Conservation (phyloP, 1,140 invertebrate species). For the Leucophenga varia region DNA sequence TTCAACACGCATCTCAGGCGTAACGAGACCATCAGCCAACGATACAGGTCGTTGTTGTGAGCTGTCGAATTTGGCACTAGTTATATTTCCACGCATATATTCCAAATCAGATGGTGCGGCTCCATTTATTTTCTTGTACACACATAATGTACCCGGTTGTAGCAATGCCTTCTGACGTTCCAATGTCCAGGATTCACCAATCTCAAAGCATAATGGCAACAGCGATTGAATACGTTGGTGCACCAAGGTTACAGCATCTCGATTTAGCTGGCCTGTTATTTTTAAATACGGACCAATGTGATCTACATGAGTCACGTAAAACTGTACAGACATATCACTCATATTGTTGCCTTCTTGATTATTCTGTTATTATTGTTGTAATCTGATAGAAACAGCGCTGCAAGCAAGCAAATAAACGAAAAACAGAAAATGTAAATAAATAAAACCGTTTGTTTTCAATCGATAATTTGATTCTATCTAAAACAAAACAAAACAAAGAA, state of each 20-base stretch:
- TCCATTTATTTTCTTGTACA: conserved; percentile 34
- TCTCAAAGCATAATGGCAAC: conserved; percentile 38
- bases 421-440: too few relatives aligned
- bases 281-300: conserved; percentile 65
- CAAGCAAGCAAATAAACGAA: too few relatives aligned
- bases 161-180: conserved; percentile 41
- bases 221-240: conserved; percentile 39
- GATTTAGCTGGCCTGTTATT: conserved; percentile 65
- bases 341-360: too few relatives aligned
- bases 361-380: too few relatives aligned
- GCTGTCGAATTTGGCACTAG: conserved; percentile 24
- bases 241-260: conserved; percentile 33
- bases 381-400: too few relatives aligned
- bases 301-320: conserved; percentile 66
- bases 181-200: conserved; percentile 37
- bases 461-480: too few relatives aligned
- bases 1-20: conserved; percentile 54
- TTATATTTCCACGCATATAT: conserved; percentile 37
- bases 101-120: conserved; percentile 41
- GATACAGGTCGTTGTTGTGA: conserved; percentile 1
- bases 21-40: conserved; percentile 29
- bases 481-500: too few relatives aligned
- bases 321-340: too few relatives aligned
- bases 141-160: conserved; percentile 33
- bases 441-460: too few relatives aligned